Evolutionary conservation across 2,888 invertebrate species (phyloP).

Genomic region (Chesias legatella): DNA sequence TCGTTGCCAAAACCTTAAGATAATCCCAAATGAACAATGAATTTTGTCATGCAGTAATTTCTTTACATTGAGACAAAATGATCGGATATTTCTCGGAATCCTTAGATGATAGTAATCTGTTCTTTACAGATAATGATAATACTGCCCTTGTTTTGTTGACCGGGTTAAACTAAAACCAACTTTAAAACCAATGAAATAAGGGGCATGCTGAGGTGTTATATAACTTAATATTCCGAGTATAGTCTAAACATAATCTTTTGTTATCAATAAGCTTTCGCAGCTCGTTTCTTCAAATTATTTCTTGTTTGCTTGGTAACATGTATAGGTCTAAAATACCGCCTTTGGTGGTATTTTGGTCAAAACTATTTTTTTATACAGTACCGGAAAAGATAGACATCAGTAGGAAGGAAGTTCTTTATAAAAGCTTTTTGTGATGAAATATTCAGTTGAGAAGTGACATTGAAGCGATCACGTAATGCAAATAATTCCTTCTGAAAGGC

Average conservation of each 20-base stretch:
- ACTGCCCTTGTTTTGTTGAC: too few species aligned
- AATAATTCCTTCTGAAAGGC: background rate
- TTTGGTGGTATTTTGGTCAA: constrained; percentile 11
- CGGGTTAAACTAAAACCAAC: too few species aligned
- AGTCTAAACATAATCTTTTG: constrained; percentile 31
- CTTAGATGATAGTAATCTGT: constrained; percentile 42
- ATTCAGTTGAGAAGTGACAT: constrained; percentile 12
- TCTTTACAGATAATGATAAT: constrained; percentile 36
- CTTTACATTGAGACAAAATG: constrained; percentile 31
- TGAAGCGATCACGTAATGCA: constrained; percentile 8
- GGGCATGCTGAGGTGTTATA: too few species aligned
- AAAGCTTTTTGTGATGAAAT: constrained; percentile 22
- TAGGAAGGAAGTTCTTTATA: constrained; percentile 36
- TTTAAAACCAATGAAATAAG: too few species aligned
- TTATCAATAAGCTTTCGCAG: constrained; percentile 40
- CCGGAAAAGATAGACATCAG: constrained; percentile 24
- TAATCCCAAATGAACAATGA: constrained; percentile 22
- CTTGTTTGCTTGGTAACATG: constrained; percentile 15
- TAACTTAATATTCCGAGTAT: constrained; percentile 4
- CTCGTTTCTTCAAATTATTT: constrained; percentile 31
- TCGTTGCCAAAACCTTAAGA: constrained; percentile 7
- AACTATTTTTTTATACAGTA: constrained; percentile 6
- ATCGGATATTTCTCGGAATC: constrained; percentile 39
- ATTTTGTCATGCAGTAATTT: constrained; percentile 20
- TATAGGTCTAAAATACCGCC: constrained; percentile 19